A percentile compares a stretch with the other conserved stretches of the same genome.
Conservation (phyloP, 2,113 vertebrate genomes). For the Limanda limanda region DNA sequence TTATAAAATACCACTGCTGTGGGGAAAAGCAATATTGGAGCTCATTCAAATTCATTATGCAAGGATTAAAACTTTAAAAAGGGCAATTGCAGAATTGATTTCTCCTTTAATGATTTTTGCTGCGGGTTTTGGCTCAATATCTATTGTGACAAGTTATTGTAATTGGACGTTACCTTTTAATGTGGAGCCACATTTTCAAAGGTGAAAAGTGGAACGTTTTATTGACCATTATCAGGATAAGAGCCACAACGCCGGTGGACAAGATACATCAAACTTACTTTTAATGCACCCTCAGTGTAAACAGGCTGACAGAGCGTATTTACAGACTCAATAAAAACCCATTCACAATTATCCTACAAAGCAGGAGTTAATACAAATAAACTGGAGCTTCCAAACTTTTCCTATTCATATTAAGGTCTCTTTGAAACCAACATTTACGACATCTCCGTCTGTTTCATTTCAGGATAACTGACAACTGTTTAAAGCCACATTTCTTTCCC, state of each 20-base stretch:
- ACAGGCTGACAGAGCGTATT: neutral
- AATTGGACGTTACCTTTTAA: slow-evolving; percentile 10
- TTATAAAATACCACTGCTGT: slow-evolving; percentile 6
- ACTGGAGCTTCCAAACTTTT: slow-evolving; percentile 8
- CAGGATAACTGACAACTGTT: slow-evolving; percentile 18
- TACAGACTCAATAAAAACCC: neutral
- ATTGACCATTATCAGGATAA: slow-evolving; percentile 20
- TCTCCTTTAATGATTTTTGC: slow-evolving; percentile 20
- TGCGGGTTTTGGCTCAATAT: slow-evolving; percentile 22
- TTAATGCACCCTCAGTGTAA: slow-evolving; percentile 14
- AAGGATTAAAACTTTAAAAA: slow-evolving; percentile 34
- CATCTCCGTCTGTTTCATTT: neutral
- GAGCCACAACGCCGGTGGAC: neutral
- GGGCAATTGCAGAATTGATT: slow-evolving; percentile 21
- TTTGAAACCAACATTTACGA: slow-evolving; percentile 22
- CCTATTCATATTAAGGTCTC: neutral
- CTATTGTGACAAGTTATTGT: slow-evolving; percentile 6
- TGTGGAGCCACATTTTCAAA: slow-evolving; percentile 13
- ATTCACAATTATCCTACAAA: neutral
- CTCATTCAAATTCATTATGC: slow-evolving; percentile 36
- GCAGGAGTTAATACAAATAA: slow-evolving; percentile 2
- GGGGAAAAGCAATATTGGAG: slow-evolving; percentile 10
- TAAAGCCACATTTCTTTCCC: slow-evolving; percentile 33
- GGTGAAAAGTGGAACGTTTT: slow-evolving; percentile 6
- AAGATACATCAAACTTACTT: slow-evolving; percentile 16